phyloP scores from a whole-genome alignment of 2,888 invertebrate species.

The Cheilosia soror region DNA sequence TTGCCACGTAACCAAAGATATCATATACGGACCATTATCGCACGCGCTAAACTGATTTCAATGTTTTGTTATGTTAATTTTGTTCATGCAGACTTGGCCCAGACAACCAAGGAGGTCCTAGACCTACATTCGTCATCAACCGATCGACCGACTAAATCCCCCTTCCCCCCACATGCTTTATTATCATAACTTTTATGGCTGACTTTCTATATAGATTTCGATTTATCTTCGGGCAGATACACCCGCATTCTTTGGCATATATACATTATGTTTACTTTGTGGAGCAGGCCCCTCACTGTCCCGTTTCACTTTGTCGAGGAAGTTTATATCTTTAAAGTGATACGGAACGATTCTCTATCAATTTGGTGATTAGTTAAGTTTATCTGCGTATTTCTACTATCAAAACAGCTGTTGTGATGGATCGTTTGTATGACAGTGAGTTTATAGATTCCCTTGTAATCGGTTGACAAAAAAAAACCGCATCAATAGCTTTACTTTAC shows the following conservation, averaged over 20 bases:
- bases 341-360: constrained; percentile 48
- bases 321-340: neutral
- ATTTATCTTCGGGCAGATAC: constrained; percentile 51
- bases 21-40: constrained; percentile 30
- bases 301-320: neutral
- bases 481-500: neutral
- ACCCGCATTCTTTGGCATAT: constrained; percentile 13
- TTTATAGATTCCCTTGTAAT: neutral
- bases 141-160: neutral
- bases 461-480: neutral
- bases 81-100: constrained; percentile 15
- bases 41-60: constrained; percentile 8
- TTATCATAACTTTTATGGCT: constrained; percentile 39
- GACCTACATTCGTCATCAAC: constrained; percentile 2
- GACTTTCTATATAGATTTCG: constrained; percentile 40
- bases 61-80: constrained; percentile 40
- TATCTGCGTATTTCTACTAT: constrained; percentile 17
- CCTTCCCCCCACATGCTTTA: constrained; percentile 3
- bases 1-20: constrained; percentile 39
- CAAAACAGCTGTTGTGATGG: constrained; percentile 24
- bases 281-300: constrained; percentile 9
- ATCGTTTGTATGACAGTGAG: neutral
- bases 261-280: constrained; percentile 13
- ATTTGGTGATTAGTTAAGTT: constrained; percentile 53
- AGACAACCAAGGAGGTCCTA: constrained; percentile 37